These are phyloP conservation scores for Copidosoma aretas DNA, from an alignment of 2,888 invertebrate species.

Conservation along the genomic window DNA sequence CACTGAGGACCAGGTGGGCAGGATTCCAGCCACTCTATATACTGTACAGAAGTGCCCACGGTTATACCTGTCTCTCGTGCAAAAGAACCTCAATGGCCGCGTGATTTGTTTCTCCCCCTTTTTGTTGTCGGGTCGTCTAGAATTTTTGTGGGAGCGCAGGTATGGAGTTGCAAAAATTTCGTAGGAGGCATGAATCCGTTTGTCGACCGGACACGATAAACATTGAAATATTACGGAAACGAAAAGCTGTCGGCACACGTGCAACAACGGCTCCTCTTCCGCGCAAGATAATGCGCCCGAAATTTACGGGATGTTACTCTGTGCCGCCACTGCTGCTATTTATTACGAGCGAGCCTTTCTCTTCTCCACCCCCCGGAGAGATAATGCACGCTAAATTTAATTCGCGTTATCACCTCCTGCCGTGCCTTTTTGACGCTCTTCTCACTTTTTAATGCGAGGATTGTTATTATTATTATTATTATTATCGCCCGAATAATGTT, in stretches of 20 bases:
- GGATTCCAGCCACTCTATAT: no score
- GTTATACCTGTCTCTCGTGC: no score
- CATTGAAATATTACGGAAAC: constrained; percentile 61
- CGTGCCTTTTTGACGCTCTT: neutral
- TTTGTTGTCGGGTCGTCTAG: no score
- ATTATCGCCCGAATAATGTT: no score
- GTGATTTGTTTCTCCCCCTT: no score
- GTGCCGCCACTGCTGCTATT: constrained; percentile 52
- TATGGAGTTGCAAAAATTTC: constrained; percentile 50
- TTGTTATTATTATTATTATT: no score
- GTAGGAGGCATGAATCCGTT: constrained; percentile 56
- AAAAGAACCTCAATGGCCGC: no score
- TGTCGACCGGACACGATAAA: constrained; percentile 58
- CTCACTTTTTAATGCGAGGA: constrained; percentile 43
- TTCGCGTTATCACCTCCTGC: no score
- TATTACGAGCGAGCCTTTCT: constrained; percentile 40
- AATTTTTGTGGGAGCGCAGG: no score
- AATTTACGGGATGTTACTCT: constrained; percentile 57
- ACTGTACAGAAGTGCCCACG: no score
- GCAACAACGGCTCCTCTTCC: constrained; percentile 53
- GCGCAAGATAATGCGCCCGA: constrained; percentile 59
- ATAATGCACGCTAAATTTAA: constrained; percentile 51
- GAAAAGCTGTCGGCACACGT: constrained; percentile 54
- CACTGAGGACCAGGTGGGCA: no score
- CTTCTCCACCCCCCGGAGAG: constrained; percentile 40